phyloP scores from a whole-genome alignment of 2,113 vertebrate genomes.

The Crotalus viridis region DNA sequence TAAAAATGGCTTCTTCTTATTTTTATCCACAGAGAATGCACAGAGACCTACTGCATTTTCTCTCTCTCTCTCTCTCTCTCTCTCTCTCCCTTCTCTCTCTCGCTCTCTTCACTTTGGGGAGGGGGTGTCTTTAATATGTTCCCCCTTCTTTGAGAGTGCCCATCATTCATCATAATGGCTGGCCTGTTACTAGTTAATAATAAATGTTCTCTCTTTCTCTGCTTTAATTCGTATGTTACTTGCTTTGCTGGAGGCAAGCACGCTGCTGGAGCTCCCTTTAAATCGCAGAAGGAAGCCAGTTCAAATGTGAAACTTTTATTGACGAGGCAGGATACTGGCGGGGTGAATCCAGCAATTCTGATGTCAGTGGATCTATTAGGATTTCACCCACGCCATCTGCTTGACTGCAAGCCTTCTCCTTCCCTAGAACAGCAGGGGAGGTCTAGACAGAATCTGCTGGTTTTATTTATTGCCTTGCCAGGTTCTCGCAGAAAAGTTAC shows the following conservation, averaged over 20 bases:
- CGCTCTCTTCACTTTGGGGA: background rate
- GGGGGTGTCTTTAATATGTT: background rate
- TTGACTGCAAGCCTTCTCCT: constrained; percentile 50
- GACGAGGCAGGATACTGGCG: constrained; percentile 12
- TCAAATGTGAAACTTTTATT: constrained; percentile 28
- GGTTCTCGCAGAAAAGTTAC: constrained; percentile 52
- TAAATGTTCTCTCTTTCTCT: background rate
- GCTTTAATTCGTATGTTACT: background rate
- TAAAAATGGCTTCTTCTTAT: background rate
- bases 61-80: background rate
- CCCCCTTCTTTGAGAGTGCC: background rate
- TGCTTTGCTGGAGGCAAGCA: background rate
- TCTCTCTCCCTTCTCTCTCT: background rate
- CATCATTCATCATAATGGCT: background rate
- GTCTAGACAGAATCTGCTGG: constrained; percentile 64
- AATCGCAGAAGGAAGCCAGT: background rate
- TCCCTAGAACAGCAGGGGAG: constrained; percentile 66
- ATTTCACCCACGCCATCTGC: constrained; percentile 55
- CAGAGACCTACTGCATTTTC: background rate
- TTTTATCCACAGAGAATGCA: background rate
- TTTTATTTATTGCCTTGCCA: constrained; percentile 37
- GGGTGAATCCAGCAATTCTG: constrained; percentile 30
- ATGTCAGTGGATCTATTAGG: constrained; percentile 54
- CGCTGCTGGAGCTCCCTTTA: background rate
- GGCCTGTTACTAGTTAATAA: constrained; percentile 10